phyloP scores from a whole-genome alignment of 2,888 invertebrate species.

The Orchesella flavescens region DNA sequence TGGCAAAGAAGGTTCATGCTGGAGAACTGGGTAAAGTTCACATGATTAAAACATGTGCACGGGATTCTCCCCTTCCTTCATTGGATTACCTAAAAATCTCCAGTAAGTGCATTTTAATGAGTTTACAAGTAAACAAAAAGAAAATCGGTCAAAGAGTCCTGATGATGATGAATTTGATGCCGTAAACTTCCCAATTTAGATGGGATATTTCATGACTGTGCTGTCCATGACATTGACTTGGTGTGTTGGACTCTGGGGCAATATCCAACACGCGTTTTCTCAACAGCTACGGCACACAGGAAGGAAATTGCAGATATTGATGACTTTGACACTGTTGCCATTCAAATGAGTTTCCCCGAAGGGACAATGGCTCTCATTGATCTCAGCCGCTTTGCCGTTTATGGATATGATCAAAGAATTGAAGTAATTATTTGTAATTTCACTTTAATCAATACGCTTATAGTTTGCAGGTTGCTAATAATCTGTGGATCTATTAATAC shows the following conservation, averaged over 20 bases:
- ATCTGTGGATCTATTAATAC: background rate
- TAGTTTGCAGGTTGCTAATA: background rate
- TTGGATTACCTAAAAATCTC: constrained; percentile 79
- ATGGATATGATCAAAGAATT: constrained; percentile 82
- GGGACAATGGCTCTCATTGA: constrained; percentile 80
- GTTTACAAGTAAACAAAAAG: background rate
- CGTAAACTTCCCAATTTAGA: no score
- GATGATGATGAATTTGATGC: no score
- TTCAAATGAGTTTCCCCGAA: constrained; percentile 79
- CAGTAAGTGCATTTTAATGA: constrained; percentile 74
- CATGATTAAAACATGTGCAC: constrained; percentile 79
- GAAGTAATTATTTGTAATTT: constrained; percentile 74
- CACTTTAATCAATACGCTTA: no score
- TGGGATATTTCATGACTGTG: constrained; percentile 82
- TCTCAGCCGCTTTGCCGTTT: constrained; percentile 79
- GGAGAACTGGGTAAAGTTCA: constrained; percentile 81
- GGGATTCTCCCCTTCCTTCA: constrained; percentile 81
- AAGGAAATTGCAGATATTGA: constrained; percentile 79
- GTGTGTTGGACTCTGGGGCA: constrained; percentile 80
- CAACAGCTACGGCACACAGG: constrained; percentile 77
- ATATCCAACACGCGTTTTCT: constrained; percentile 78
- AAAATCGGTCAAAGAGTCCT: no score
- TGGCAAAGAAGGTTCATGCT: constrained; percentile 76
- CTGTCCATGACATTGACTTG: constrained; percentile 82
- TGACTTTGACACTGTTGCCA: constrained; percentile 81